A percentile compares a stretch with the other conserved stretches of the same genome.
Conservation (phyloP, 2,797 vertebrate genomes). For the Gouania willdenowi region DNA sequence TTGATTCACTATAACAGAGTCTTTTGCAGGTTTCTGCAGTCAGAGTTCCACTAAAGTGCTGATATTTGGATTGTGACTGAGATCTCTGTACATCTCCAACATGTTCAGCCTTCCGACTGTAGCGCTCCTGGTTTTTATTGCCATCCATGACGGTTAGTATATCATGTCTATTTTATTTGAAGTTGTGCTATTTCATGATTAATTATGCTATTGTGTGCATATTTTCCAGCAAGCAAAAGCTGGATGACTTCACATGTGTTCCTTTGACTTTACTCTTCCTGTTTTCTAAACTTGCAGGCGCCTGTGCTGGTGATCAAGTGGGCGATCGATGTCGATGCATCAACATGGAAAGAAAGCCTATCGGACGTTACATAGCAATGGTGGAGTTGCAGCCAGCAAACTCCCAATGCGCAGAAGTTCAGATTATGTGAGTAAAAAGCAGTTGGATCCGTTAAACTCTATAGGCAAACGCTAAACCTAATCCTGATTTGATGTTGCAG, state of each 20-base stretch:
- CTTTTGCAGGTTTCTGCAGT: neutral
- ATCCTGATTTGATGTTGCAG: slow-evolving; percentile 30
- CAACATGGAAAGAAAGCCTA: slow-evolving; percentile 15
- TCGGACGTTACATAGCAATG: slow-evolving; percentile 17
- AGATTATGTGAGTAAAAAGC: slow-evolving; percentile 34
- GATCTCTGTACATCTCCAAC: neutral
- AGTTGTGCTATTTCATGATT: too few species aligned
- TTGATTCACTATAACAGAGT: neutral
- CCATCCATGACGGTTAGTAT: slow-evolving; percentile 36
- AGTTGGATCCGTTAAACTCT: neutral
- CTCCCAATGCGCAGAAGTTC: slow-evolving; percentile 25
- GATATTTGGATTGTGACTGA: neutral
- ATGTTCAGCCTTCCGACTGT: slow-evolving; percentile 20
- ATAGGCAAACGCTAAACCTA: too few species aligned
- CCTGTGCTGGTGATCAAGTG: neutral
- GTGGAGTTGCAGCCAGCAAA: slow-evolving; percentile 19
- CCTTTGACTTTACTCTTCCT: neutral
- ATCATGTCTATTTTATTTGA: too few species aligned
- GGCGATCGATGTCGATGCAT: slow-evolving; percentile 30
- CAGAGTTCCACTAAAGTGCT: neutral
- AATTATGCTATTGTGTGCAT: neutral
- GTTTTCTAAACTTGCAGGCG: slow-evolving; percentile 7
- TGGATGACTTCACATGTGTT: too few species aligned
- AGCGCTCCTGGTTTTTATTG: slow-evolving; percentile 19
- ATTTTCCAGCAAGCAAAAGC: neutral